Percentiles rank a stretch among this genome's conserved stretches.
phyloP scores from a whole-genome alignment of 92 coral and sea anemone species.

The Zoanthus gigantus region DNA sequence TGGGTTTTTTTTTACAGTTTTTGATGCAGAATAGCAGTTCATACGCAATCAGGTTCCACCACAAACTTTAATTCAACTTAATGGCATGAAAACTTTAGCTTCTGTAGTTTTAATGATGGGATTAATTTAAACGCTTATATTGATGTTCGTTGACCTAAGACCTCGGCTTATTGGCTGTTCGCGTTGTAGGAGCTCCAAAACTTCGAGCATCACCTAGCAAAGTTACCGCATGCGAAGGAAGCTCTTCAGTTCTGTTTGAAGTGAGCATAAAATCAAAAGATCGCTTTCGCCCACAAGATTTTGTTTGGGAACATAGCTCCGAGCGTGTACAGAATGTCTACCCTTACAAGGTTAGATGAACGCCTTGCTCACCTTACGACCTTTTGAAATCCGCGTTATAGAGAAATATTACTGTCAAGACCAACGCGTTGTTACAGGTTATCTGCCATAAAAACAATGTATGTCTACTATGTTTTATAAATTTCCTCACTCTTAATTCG shows the following conservation, averaged over 20 bases:
- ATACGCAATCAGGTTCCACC: too few relatives aligned
- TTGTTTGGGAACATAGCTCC: constrained; percentile 39
- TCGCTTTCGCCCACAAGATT: constrained; percentile 21
- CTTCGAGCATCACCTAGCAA: constrained; percentile 30
- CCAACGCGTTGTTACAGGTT: too few relatives aligned
- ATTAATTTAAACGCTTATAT: too few relatives aligned
- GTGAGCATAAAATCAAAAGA: constrained; percentile 27
- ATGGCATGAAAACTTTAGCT: too few relatives aligned
- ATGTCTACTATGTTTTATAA: too few relatives aligned
- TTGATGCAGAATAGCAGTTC: too few relatives aligned
- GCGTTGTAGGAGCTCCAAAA: constrained; percentile 31
- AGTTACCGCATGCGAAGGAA: constrained; percentile 35
- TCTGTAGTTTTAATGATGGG: too few relatives aligned
- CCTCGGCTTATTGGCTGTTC: neutral
- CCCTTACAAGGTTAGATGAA: constrained; percentile 32
- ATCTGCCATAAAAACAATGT: too few relatives aligned
- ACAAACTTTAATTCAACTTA: too few relatives aligned
- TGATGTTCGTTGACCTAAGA: too few relatives aligned
- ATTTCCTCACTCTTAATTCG: too few relatives aligned
- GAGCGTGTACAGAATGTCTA: neutral
- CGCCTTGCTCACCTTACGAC: neutral
- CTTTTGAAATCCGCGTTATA: neutral
- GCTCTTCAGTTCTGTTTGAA: constrained; percentile 34
- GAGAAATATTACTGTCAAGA: neutral
- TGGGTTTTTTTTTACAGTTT: too few relatives aligned